Evolutionary conservation across 2,113 vertebrate genomes (phyloP).

Genomic region (Pelodiscus sinensis): DNA sequence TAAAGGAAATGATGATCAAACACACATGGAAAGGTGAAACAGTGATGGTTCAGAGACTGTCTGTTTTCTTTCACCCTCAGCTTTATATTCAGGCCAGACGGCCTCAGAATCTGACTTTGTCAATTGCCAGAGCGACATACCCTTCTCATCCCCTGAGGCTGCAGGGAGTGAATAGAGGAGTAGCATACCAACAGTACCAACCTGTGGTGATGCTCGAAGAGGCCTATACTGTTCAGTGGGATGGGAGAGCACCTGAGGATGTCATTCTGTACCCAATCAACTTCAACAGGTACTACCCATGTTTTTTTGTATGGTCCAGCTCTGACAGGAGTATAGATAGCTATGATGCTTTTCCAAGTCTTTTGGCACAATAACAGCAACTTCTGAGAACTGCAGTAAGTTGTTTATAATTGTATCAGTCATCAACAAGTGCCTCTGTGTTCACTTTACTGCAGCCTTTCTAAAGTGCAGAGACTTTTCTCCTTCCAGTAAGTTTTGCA

Average conservation of each 20-base stretch:
- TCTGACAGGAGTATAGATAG: neutral
- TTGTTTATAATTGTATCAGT: constrained; percentile 7
- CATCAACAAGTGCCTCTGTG: constrained; percentile 27
- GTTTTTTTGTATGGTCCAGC: fast-evolving
- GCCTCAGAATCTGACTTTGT: constrained; percentile 67
- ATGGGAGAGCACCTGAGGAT: constrained; percentile 39
- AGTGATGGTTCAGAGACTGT: constrained; percentile 38
- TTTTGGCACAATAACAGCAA: neutral
- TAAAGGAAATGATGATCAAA: constrained; percentile 49
- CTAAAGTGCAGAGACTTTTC: constrained; percentile 42
- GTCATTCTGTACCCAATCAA: constrained; percentile 36
- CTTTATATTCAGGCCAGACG: constrained; percentile 76
- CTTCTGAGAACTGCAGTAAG: neutral
- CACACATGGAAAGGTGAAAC: constrained; percentile 21
- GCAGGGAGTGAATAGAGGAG: constrained; percentile 20
- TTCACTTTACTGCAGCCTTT: constrained; percentile 39
- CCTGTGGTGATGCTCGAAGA: constrained; percentile 34
- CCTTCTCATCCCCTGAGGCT: constrained; percentile 28
- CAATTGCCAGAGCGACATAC: constrained; percentile 42
- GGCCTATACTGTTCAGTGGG: constrained; percentile 42
- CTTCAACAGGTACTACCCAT: constrained; percentile 55
- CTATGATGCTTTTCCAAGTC: neutral
- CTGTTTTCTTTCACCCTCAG: constrained; percentile 60
- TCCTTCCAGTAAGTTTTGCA: constrained; percentile 66
- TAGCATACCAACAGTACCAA: constrained; percentile 41